These are phyloP conservation scores for Parapsyche elsis DNA, from an alignment of 1,140 invertebrate species.

Conservation along the genomic window DNA sequence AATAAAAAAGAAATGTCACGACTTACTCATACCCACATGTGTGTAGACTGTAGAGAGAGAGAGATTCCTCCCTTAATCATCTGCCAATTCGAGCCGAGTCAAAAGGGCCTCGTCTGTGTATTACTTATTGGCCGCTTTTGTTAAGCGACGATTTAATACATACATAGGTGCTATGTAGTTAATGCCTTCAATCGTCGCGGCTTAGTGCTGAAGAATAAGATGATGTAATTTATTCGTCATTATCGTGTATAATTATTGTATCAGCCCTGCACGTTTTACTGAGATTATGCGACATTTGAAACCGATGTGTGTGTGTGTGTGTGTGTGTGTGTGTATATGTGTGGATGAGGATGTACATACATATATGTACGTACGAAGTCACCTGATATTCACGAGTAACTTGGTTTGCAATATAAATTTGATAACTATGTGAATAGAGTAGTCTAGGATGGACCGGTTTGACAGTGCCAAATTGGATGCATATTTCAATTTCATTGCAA, in stretches of 20 bases:
- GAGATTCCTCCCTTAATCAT: no score
- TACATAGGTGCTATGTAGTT: no score
- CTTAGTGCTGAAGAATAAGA: no score
- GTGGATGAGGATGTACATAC: not conserved
- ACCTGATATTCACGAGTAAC: constrained; percentile 35
- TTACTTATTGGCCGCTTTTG: not conserved
- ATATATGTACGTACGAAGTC: not conserved
- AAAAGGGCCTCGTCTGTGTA: not conserved
- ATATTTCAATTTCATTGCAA: no score
- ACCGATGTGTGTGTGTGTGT: not conserved
- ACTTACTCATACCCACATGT: not conserved
- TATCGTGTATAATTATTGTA: no score
- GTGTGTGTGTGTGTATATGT: not conserved
- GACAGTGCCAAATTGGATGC: not conserved
- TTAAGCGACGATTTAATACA: no score
- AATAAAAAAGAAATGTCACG: constrained; percentile 23
- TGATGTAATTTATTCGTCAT: no score
- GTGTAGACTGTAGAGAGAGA: no score
- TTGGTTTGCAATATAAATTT: constrained; percentile 44
- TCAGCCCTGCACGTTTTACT: no score
- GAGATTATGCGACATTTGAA: not conserved
- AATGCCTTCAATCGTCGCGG: no score
- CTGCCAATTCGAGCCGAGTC: no score
- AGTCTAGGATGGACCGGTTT: constrained; percentile 24
- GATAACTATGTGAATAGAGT: constrained; percentile 36